Conservation (phyloP, 2,113 vertebrate genomes). For the Kryptolebias marmoratus region DNA sequence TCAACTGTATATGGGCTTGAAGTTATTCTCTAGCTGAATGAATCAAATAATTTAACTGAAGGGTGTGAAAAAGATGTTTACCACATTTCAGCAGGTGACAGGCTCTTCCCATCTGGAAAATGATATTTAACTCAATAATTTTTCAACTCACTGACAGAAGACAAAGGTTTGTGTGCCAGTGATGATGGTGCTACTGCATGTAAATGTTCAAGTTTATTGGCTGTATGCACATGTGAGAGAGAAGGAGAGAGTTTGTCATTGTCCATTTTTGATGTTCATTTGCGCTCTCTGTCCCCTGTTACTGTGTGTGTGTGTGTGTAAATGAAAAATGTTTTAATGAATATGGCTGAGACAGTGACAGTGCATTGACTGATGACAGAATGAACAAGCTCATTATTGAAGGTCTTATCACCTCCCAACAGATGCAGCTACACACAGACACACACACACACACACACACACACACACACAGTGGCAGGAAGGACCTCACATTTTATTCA, state of each 20-base stretch:
- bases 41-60: not conserved
- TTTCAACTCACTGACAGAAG: slow-evolving; percentile 16
- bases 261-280: slow-evolving; percentile 37
- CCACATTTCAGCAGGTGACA: slow-evolving; percentile 4
- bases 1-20: no score
- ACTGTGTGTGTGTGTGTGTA: slow-evolving; percentile 43
- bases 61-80: not conserved
- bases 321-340: slow-evolving; percentile 64
- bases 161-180: slow-evolving; percentile 2
- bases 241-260: slow-evolving; percentile 22
- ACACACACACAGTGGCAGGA: not conserved
- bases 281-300: slow-evolving; percentile 6
- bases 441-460: slow-evolving; percentile 1
- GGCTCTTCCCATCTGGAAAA: slow-evolving; percentile 18
- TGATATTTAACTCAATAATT: slow-evolving; percentile 43
- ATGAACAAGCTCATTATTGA: slow-evolving; percentile 69
- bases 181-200: slow-evolving; percentile 15
- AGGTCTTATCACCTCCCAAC: slow-evolving; percentile 71
- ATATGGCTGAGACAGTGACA: slow-evolving; percentile 54
- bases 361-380: slow-evolving; percentile 68
- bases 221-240: not conserved
- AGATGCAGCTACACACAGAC: slow-evolving; percentile 43
- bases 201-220: slow-evolving; percentile 27
- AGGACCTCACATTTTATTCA: slow-evolving; percentile 20
- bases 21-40: slow-evolving; percentile 7